Evolutionary conservation across 2,888 invertebrate species (phyloP).

Genomic region (Amphipoea lucens): DNA sequence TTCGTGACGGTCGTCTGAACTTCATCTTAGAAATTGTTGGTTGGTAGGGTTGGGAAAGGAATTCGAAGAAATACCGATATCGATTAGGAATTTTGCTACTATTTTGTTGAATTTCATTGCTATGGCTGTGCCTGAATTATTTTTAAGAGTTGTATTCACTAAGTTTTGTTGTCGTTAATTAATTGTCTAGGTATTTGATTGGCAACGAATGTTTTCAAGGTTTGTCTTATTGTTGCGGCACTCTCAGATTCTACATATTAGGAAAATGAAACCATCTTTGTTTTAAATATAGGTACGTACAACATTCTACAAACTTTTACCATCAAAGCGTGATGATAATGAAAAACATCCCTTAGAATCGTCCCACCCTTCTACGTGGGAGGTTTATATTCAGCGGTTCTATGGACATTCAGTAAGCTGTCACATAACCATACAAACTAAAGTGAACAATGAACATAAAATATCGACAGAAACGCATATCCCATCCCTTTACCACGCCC

Average conservation of each 20-base stretch:
- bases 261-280: background rate
- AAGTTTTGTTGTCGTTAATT: background rate
- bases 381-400: constrained; percentile 12
- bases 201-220: background rate
- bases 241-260: background rate
- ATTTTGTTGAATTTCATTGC: background rate
- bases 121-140: background rate
- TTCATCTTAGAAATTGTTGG: constrained; percentile 77
- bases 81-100: background rate
- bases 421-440: constrained; percentile 27
- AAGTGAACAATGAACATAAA: constrained; percentile 37
- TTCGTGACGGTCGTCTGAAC: constrained; percentile 84
- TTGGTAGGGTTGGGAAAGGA: constrained; percentile 65
- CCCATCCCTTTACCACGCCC: constrained; percentile 74
- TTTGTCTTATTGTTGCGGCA: background rate
- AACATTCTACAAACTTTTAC: background rate
- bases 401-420: constrained; percentile 21
- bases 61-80: constrained; percentile 52
- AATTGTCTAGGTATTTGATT: background rate
- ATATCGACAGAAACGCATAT: constrained; percentile 48
- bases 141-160: background rate
- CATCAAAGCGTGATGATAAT: background rate
- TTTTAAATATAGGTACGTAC: background rate
- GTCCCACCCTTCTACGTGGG: constrained; percentile 29
- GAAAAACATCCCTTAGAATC: constrained; percentile 2